Evolutionary conservation across 1,140 invertebrate genomes (phyloP).

Genomic region (Vanessa tameamea): DNA sequence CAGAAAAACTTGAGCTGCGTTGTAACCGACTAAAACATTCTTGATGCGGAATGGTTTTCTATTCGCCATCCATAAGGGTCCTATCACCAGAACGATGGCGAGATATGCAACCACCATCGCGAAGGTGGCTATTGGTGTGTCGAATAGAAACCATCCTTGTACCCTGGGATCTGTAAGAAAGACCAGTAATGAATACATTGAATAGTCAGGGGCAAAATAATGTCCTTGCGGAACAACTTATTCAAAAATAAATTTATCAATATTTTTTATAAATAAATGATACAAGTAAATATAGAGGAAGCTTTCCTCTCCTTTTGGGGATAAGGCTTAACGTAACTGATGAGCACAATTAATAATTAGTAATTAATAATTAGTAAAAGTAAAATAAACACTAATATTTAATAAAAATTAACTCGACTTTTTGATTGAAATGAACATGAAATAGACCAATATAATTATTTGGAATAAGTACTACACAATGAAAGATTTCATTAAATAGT

Average conservation of each 20-base stretch:
- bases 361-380: too few relatives aligned
- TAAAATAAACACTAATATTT: too few relatives aligned
- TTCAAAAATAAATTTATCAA: not conserved
- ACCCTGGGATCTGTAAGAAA: constrained; percentile 89
- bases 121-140: constrained; percentile 92
- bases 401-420: too few relatives aligned
- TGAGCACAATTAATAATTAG: too few relatives aligned
- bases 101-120: constrained; percentile 91
- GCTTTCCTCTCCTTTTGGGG: too few relatives aligned
- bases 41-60: constrained; percentile 92
- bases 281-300: too few relatives aligned
- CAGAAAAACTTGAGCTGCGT: constrained; percentile 92
- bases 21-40: constrained; percentile 91
- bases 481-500: too few relatives aligned
- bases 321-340: too few relatives aligned
- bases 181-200: constrained; percentile 6
- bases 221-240: not conserved
- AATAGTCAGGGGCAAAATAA: not conserved
- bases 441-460: too few relatives aligned
- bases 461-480: too few relatives aligned
- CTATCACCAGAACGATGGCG: constrained; percentile 89
- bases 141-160: constrained; percentile 94
- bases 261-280: too few relatives aligned
- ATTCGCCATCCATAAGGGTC: constrained; percentile 93
- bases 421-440: too few relatives aligned